Evolutionary conservation across 2,888 invertebrate genomes (phyloP).

Genomic region (Hirtodrosophila confusa): DNA sequence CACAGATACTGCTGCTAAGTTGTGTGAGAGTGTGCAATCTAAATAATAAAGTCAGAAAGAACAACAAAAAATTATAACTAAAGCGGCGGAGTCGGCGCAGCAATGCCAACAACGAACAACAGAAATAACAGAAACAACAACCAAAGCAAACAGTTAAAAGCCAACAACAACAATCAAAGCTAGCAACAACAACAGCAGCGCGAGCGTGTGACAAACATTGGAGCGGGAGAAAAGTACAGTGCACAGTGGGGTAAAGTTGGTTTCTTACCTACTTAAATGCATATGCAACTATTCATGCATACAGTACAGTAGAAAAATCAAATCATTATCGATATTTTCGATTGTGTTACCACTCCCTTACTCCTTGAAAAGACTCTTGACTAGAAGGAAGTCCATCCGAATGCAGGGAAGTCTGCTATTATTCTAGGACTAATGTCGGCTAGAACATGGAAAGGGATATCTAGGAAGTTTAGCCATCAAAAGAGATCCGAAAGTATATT

Average conservation of each 20-base stretch:
- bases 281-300: neutral
- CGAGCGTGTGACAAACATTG: conserved; percentile 30
- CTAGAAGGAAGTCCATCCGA: too few species aligned
- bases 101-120: conserved; percentile 35
- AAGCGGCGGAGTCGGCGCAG: conserved; percentile 48
- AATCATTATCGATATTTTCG: too few species aligned
- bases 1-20: conserved; percentile 37
- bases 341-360: too few species aligned
- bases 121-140: conserved; percentile 25
- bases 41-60: conserved; percentile 57
- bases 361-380: too few species aligned
- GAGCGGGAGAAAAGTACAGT: conserved; percentile 18
- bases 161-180: conserved; percentile 27
- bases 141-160: conserved; percentile 69
- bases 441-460: too few species aligned
- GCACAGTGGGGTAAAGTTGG: conserved; percentile 31
- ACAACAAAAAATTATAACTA: conserved; percentile 59
- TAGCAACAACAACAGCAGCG: conserved; percentile 11
- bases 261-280: neutral
- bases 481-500: too few species aligned
- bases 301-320: too few species aligned
- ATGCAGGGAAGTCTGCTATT: too few species aligned
- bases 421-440: too few species aligned
- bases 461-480: too few species aligned
- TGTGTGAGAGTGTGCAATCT: conserved; percentile 54